Evolutionary conservation across 2,888 invertebrate genomes (phyloP), one percentile per base, ranked within the genome.

Genomic region (Ernsta delagoae): DNA sequence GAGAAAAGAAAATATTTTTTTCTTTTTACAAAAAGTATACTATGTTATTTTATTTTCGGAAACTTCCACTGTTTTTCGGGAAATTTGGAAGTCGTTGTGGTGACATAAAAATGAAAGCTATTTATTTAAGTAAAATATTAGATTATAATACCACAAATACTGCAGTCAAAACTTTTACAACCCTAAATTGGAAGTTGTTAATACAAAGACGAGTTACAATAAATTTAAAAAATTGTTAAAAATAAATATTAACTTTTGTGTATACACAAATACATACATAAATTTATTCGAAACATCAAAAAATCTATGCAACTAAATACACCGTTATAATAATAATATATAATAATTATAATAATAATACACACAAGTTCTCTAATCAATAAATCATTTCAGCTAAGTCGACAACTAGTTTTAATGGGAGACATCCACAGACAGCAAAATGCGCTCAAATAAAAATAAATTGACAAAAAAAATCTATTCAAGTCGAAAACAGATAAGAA

Each of bases 271-370:
- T 70, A 75, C 73, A 76, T 71, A 71, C 64, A 71, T 71, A 70
- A 66, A 63, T 60, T 61, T 70, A 70, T 70, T 72, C 67, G 70
- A 72, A 72, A 72, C 66, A 78, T 78, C 72, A 67, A 50, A 62
- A 53, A 62, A 43, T 61, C 60, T 67, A 67, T 67, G 67, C 53
- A 54, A 67, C 67, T 67, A 67, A 67, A 67, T 61, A 60, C 59
- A 65, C 59, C 24, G 43, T 31, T 48, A 7, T 36, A 36, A 61
- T 61, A 50, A 43, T 39, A 45, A 45, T 45, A 45, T 24, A 43
- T 64, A 31, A 65, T 56, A n/a, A n/a, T n/a, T 43, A 57, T 56
- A 64, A 59, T 66, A 39, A 66, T 66, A 66, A 54, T 66, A 66
- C 66, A 60, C 66, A 66, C 60, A 54, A 57, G 12, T 56, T 59